Evolutionary conservation across 2,113 vertebrate species (phyloP).

Genomic region (Pampusana beccarii): DNA sequence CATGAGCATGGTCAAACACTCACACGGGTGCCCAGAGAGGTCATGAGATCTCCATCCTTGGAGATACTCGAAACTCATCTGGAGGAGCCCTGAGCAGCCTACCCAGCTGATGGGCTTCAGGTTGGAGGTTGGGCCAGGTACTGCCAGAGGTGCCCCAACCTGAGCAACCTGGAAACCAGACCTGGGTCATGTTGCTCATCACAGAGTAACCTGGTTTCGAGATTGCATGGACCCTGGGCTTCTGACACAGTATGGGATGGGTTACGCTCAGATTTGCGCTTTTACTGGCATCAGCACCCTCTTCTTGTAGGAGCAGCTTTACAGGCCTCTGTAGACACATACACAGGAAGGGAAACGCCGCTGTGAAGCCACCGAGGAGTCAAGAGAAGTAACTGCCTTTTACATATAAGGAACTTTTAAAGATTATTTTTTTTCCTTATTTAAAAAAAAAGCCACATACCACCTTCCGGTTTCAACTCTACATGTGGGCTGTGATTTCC

Average conservation of each 20-base stretch:
- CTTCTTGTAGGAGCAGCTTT: neutral
- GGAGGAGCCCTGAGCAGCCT: neutral
- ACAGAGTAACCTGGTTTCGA: neutral
- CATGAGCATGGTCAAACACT: neutral
- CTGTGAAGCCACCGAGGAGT: neutral
- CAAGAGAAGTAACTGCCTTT: neutral
- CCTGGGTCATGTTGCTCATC: neutral
- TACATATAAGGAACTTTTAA: neutral
- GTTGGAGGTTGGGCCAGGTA: neutral
- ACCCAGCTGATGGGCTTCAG: fast-evolving
- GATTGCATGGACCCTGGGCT: neutral
- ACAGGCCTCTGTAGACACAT: neutral
- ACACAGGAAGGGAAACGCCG: neutral
- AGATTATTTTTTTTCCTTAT: neutral
- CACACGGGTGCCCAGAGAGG: neutral
- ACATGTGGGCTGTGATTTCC: neutral
- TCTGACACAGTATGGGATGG: neutral
- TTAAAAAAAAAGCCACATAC: neutral
- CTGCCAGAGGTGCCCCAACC: neutral
- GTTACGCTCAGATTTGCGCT: neutral
- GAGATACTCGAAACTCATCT: too few relatives aligned
- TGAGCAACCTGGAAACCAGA: fast-evolving
- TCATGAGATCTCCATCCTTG: too few relatives aligned
- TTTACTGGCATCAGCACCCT: neutral
- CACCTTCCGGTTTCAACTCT: neutral